Conservation (phyloP, 2,113 vertebrate species). For the Passer domesticus region DNA sequence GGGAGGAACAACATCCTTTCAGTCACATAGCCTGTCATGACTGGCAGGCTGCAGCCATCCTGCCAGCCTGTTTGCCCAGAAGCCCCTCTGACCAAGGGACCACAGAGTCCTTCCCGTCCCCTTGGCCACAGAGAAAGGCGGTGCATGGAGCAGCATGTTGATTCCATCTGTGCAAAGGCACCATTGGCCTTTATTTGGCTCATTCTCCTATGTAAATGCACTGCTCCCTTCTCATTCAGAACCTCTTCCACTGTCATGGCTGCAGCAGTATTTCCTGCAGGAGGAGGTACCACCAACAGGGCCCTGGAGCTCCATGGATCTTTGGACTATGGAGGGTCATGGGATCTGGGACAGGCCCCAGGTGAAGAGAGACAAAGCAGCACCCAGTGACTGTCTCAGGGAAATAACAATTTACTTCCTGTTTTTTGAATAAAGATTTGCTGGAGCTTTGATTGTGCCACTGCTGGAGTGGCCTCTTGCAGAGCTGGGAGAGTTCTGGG, state of each 20-base stretch:
- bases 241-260: background rate
- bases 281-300: background rate
- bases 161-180: background rate
- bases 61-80: background rate
- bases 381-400: background rate
- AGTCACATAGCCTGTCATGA: background rate
- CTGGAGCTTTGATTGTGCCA: background rate
- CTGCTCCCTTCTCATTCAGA: background rate
- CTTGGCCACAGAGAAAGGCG: background rate
- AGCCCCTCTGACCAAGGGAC: background rate
- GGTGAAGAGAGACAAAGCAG: background rate
- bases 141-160: background rate
- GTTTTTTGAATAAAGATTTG: background rate
- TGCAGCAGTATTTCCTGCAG: background rate
- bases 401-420: background rate
- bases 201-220: background rate
- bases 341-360: background rate
- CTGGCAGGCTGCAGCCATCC: background rate
- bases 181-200: background rate
- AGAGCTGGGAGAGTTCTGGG: background rate
- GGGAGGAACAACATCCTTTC: background rate
- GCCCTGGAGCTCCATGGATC: accelerated
- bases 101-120: background rate
- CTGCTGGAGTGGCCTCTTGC: background rate
- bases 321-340: background rate